These are phyloP conservation scores for Camponotus pennsylvanicus DNA, from an alignment of 1,140 invertebrate species.

Conservation along the genomic window DNA sequence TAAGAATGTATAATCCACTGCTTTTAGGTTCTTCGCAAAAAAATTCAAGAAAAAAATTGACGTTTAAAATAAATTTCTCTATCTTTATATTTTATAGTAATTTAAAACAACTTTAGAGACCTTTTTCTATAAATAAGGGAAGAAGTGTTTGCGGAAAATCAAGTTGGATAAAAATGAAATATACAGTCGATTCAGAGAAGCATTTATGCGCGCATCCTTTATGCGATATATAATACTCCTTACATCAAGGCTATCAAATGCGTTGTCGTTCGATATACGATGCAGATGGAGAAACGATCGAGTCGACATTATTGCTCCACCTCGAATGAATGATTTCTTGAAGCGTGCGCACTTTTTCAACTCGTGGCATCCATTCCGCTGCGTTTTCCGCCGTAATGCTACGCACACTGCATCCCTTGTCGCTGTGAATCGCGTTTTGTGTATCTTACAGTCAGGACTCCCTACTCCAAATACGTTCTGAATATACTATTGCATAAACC, in stretches of 20 bases:
- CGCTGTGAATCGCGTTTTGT: conserved; percentile 8
- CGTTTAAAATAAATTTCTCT: neutral
- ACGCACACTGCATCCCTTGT: no score
- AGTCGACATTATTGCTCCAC: conserved; percentile 45
- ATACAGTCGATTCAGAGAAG: neutral
- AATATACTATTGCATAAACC: conserved; percentile 55
- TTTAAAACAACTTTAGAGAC: neutral
- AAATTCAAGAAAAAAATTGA: neutral
- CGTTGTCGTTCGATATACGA: conserved; percentile 32
- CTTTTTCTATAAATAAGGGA: no score
- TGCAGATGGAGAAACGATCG: conserved; percentile 60
- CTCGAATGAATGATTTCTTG: neutral
- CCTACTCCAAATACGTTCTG: conserved; percentile 49
- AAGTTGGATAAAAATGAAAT: neutral
- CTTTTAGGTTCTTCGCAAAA: neutral
- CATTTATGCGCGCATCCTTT: conserved; percentile 28
- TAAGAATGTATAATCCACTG: neutral
- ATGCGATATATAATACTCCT: neutral
- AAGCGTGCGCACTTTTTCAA: conserved; percentile 22
- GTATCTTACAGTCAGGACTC: conserved; percentile 62
- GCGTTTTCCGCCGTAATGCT: neutral
- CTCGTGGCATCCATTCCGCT: neutral
- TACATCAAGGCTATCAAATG: conserved; percentile 28
- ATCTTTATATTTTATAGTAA: no score
- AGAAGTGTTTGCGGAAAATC: neutral